Percentiles rank a stretch among this genome's conserved stretches.
These are phyloP conservation scores for Gasteruption jaculator DNA, from an alignment of 2,888 invertebrate species.

Conservation along the genomic window DNA sequence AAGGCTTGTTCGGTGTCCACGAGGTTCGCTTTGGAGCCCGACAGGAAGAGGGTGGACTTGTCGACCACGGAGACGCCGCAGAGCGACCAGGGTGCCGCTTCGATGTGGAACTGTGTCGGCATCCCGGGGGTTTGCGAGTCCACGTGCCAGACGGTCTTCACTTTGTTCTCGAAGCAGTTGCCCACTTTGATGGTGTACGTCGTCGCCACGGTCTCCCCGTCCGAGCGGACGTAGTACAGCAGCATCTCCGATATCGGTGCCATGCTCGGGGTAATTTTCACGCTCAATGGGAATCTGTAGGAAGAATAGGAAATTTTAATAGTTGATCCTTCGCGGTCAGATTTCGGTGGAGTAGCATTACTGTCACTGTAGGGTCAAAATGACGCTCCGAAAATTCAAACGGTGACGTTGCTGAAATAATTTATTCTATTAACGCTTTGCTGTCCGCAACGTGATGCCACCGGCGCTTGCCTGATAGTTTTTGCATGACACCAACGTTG, in stretches of 20 bases:
- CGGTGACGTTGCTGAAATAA: no score
- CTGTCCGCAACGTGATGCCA: no score
- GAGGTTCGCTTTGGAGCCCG: constrained; percentile 32
- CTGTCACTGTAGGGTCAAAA: no score
- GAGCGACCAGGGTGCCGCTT: constrained; percentile 55
- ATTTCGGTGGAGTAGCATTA: no score
- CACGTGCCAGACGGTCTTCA: constrained; percentile 53
- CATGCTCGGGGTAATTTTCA: constrained; percentile 53
- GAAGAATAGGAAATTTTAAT: background rate
- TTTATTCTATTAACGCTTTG: no score
- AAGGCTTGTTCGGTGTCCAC: constrained; percentile 40
- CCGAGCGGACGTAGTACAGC: constrained; percentile 56
- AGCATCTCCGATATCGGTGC: constrained; percentile 53
- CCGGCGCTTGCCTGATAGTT: no score
- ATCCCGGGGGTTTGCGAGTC: constrained; percentile 54
- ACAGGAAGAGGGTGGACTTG: constrained; percentile 55
- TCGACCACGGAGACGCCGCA: constrained; percentile 60
- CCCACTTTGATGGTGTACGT: constrained; percentile 54
- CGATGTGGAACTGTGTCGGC: constrained; percentile 52
- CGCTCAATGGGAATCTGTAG: constrained; percentile 51
- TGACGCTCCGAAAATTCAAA: no score
- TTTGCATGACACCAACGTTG: no score
- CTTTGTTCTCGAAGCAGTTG: constrained; percentile 58
- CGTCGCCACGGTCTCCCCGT: constrained; percentile 58
- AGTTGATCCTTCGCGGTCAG: no score